Conservation (phyloP, 2,113 vertebrate species). For the Jacana jacana region DNA sequence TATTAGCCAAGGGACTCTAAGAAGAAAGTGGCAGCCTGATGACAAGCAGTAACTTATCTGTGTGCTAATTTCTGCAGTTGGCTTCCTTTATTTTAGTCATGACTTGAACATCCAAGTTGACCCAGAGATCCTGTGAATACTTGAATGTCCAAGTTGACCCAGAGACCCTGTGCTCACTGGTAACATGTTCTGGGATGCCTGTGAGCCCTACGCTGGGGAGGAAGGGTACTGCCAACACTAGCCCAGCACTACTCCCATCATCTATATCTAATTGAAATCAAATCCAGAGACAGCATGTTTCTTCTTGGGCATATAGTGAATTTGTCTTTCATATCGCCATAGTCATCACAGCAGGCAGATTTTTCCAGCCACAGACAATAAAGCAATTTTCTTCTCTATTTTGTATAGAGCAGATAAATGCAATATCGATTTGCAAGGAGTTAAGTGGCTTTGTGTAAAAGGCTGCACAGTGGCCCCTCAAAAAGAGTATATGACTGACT, state of each 20-base stretch:
- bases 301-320: not conserved
- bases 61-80: not conserved
- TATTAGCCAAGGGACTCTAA: not conserved
- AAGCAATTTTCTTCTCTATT: not conserved
- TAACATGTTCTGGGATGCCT: not conserved
- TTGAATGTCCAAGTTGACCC: not conserved
- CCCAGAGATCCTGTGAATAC: not conserved
- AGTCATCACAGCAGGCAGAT: not conserved
- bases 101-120: not conserved
- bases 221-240: not conserved
- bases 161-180: not conserved
- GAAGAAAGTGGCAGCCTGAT: not conserved
- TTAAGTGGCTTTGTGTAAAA: not conserved
- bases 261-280: not conserved
- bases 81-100: not conserved
- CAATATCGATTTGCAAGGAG: not conserved
- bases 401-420: not conserved
- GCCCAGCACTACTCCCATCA: not conserved
- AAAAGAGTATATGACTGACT: not conserved
- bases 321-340: not conserved
- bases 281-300: not conserved
- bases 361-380: not conserved
- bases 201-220: not conserved
- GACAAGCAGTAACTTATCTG: not conserved
- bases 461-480: not conserved